These are phyloP conservation scores for Diplogasteroides magnus DNA, from an alignment of 1,140 invertebrate genomes.

Conservation along the genomic window DNA sequence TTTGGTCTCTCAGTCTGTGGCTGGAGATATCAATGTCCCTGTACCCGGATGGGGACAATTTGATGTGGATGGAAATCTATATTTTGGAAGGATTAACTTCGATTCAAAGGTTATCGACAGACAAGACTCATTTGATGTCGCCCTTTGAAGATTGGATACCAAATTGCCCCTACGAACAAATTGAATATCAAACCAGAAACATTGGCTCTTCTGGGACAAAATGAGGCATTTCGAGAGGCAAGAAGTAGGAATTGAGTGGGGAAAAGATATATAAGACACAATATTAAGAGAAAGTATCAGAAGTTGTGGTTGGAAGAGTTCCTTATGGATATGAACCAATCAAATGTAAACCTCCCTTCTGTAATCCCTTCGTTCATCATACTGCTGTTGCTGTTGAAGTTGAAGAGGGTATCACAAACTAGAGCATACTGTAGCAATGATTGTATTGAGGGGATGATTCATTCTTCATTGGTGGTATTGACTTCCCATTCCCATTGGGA, in stretches of 20 bases:
- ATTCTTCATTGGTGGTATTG: conserved; percentile 37
- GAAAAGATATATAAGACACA: not conserved
- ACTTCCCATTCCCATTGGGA: conserved; percentile 36
- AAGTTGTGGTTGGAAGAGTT: conserved; percentile 35
- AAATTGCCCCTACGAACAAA: conserved; percentile 34
- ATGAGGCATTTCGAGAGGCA: conserved; percentile 39
- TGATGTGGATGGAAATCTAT: conserved; percentile 38
- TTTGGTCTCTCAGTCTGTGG: conserved; percentile 19
- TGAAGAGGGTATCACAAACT: conserved; percentile 32
- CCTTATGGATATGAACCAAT: conserved; percentile 42
- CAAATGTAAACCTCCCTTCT: conserved; percentile 42
- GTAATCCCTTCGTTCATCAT: conserved; percentile 41
- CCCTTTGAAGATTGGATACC: conserved; percentile 31
- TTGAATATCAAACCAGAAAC: conserved; percentile 40
- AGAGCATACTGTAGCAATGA: no score
- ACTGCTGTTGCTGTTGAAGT: conserved; percentile 37
- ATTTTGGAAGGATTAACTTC: conserved; percentile 33
- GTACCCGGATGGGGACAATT: conserved; percentile 38
- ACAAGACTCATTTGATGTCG: not conserved
- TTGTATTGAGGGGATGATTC: conserved; percentile 33
- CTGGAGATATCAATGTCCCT: conserved; percentile 36
- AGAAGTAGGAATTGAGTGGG: conserved; percentile 22
- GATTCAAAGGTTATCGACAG: conserved; percentile 29
- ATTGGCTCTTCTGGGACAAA: conserved; percentile 32
- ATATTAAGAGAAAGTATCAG: conserved; percentile 35